Percentiles rank a stretch among this genome's conserved stretches.
phyloP scores from a whole-genome alignment of 2,113 vertebrate species.

The Erythrocebus patas region DNA sequence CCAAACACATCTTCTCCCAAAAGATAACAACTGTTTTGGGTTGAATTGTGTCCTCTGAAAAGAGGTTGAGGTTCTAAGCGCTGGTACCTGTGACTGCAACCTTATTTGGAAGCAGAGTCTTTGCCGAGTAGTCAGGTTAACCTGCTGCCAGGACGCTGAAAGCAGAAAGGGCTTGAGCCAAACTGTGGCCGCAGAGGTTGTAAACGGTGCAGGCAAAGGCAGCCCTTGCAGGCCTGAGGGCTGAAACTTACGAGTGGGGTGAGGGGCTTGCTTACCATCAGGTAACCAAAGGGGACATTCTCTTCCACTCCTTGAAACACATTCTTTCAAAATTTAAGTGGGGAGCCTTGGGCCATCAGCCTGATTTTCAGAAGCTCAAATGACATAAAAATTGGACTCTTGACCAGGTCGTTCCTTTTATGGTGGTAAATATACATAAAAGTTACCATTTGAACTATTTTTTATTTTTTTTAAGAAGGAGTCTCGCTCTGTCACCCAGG shows the following conservation, averaged over 20 bases:
- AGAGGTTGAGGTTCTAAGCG: not conserved
- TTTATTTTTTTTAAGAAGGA: no score
- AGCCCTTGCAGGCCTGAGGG: not conserved
- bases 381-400: not conserved
- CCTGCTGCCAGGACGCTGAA: not conserved
- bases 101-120: not conserved
- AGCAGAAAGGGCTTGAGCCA: not conserved
- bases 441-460: not conserved
- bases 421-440: not conserved
- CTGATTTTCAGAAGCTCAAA: not conserved
- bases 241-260: not conserved
- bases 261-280: not conserved
- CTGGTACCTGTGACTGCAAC: not conserved
- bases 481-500: no score
- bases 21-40: rapidly evolving
- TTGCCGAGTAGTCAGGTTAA: not conserved
- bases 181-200: not conserved
- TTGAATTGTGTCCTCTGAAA: not conserved
- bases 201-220: rapidly evolving
- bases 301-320: not conserved
- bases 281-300: no score
- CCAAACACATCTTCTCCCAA: not conserved
- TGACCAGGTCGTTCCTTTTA: not conserved
- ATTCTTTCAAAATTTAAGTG: not conserved
- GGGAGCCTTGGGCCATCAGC: not conserved